Conservation (phyloP, 2,888 invertebrate species). For the Lasioglossum leucozonium region DNA sequence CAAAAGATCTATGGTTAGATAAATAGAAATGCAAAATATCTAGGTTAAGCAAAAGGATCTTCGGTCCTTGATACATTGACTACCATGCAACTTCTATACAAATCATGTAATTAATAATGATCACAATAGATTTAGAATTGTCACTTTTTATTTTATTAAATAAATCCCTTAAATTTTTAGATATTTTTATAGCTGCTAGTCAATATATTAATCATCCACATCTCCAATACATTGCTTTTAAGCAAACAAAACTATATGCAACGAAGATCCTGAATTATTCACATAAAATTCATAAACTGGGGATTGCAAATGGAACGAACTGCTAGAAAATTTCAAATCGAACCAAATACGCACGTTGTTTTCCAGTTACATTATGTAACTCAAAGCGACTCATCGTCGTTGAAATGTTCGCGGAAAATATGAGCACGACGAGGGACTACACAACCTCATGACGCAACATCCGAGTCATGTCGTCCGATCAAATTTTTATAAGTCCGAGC, state of each 20-base stretch:
- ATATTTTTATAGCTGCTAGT: not conserved
- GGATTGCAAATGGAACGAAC: not conserved
- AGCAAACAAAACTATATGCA: not conserved
- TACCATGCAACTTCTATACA: not conserved
- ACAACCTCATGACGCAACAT: constrained; percentile 65
- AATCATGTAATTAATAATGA: not conserved
- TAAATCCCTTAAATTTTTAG: not conserved
- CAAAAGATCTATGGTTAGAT: constrained; percentile 32
- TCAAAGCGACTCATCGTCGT: not conserved
- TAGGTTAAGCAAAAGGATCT: not conserved
- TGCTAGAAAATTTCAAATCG: not conserved
- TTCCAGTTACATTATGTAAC: constrained; percentile 12
- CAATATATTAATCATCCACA: not conserved
- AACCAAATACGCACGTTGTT: not conserved
- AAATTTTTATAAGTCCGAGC: not conserved
- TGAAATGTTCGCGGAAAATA: constrained; percentile 11
- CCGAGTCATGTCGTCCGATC: constrained; percentile 17
- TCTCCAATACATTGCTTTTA: not conserved
- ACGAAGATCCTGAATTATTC: not conserved
- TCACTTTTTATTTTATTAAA: no score
- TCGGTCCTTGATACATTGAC: not conserved
- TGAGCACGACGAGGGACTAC: not conserved
- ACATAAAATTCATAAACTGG: not conserved
- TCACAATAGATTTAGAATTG: no score
- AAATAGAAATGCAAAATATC: not conserved